Conservation (phyloP, 2,888 invertebrate genomes). For the Salticus scenicus region DNA sequence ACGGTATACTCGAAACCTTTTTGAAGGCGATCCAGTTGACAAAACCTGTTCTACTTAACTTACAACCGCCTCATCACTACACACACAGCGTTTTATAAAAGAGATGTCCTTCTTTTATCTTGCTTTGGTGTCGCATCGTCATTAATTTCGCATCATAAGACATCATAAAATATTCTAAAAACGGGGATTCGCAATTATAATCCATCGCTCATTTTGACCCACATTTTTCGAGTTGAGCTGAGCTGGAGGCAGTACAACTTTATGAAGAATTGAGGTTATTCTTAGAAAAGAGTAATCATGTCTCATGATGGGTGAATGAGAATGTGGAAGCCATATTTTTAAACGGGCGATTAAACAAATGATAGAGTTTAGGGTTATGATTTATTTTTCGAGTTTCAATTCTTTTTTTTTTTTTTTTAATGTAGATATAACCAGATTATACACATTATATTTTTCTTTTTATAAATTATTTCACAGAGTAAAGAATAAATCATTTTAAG, state of each 20-base stretch:
- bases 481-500: too few relatives aligned
- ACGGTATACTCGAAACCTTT: background rate
- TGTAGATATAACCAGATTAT: too few relatives aligned
- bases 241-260: background rate
- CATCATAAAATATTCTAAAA: too few relatives aligned
- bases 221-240: background rate
- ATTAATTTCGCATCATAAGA: too few relatives aligned
- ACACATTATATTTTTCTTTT: too few relatives aligned
- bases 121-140: too few relatives aligned
- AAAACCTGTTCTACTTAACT: background rate
- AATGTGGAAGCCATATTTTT: background rate
- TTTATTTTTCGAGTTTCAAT: background rate
- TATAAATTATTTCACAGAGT: too few relatives aligned
- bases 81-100: too few relatives aligned
- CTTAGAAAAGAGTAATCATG: background rate
- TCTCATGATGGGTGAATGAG: background rate
- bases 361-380: background rate
- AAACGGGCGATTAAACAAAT: background rate
- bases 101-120: too few relatives aligned
- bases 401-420: background rate
- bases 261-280: background rate
- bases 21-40: constrained; percentile 9
- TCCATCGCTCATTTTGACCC: constrained; percentile 2
- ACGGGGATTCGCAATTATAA: too few relatives aligned
- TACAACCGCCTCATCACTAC: too few relatives aligned